Percentiles rank a stretch among this genome's conserved stretches.
phyloP scores from a whole-genome alignment of 2,797 vertebrate species.

The Leptoclinus maculatus region DNA sequence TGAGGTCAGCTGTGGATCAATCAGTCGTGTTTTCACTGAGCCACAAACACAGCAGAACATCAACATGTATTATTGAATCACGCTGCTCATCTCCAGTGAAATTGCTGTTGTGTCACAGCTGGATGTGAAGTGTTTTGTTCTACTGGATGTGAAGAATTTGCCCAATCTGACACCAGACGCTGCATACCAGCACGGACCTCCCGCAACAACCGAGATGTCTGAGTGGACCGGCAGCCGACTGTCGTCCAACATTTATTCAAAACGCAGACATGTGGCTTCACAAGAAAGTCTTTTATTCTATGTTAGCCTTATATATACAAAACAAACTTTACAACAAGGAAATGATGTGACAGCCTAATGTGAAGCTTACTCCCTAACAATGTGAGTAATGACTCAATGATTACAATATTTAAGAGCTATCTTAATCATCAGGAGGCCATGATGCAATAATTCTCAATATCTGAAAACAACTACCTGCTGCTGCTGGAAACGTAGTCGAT shows the following conservation, averaged over 20 bases:
- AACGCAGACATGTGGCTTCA: background rate
- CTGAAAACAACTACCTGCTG: background rate
- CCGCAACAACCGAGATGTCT: background rate
- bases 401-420: background rate
- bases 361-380: background rate
- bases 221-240: background rate
- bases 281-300: background rate
- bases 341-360: background rate
- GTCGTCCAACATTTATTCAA: background rate
- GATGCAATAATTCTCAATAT: background rate
- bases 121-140: background rate
- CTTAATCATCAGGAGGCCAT: background rate
- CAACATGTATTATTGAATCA: constrained; percentile 9
- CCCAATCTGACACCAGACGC: background rate
- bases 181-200: background rate
- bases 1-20: constrained; percentile 6
- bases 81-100: too few species aligned
- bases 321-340: background rate
- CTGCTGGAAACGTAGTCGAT: background rate
- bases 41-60: constrained; percentile 15
- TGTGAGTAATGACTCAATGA: background rate
- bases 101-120: too few species aligned
- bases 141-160: constrained; percentile 2
- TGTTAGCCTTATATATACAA: background rate
- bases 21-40: constrained; percentile 5